Percentiles rank a stretch among this genome's conserved stretches.
These are phyloP conservation scores for Passer montanus DNA, from an alignment of 2,113 vertebrate species.

Conservation along the genomic window DNA sequence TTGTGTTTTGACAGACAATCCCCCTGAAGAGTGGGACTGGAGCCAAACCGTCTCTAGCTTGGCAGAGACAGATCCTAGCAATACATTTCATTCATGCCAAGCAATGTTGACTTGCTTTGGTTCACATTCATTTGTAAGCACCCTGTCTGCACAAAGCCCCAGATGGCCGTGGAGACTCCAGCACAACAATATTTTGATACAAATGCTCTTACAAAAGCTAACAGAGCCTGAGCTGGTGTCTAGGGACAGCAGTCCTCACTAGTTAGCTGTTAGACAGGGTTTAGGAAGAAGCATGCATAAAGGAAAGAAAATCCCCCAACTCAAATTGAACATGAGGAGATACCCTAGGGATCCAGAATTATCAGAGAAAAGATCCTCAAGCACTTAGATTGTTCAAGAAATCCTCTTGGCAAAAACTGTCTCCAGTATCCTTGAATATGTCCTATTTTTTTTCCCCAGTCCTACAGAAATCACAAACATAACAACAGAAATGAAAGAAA, in stretches of 20 bases:
- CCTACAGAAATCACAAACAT: not conserved
- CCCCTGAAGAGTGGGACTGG: constrained; percentile 22
- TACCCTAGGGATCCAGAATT: not conserved
- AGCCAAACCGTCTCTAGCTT: constrained; percentile 61
- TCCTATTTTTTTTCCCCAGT: not conserved
- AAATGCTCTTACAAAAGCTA: constrained; percentile 57
- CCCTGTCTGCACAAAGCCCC: constrained; percentile 54
- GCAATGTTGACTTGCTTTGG: constrained; percentile 66
- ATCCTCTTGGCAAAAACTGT: not conserved
- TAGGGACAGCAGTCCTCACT: not conserved
- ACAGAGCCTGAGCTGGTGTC: constrained; percentile 25
- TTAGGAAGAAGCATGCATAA: not conserved
- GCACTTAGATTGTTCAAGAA: not conserved
- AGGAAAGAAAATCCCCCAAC: not conserved
- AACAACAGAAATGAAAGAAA: not conserved
- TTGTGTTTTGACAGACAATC: constrained; percentile 61
- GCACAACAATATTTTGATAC: constrained; percentile 58
- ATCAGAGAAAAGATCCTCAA: not conserved
- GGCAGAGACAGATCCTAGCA: constrained; percentile 61
- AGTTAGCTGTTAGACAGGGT: not conserved
- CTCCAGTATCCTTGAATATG: not conserved
- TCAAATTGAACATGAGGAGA: not conserved
- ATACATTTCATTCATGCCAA: constrained; percentile 55
- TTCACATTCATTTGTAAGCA: constrained; percentile 63
- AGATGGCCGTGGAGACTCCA: constrained; percentile 48